These are phyloP conservation scores for Micrasema minimum DNA, from an alignment of 1,140 invertebrate species.

Conservation along the genomic window DNA sequence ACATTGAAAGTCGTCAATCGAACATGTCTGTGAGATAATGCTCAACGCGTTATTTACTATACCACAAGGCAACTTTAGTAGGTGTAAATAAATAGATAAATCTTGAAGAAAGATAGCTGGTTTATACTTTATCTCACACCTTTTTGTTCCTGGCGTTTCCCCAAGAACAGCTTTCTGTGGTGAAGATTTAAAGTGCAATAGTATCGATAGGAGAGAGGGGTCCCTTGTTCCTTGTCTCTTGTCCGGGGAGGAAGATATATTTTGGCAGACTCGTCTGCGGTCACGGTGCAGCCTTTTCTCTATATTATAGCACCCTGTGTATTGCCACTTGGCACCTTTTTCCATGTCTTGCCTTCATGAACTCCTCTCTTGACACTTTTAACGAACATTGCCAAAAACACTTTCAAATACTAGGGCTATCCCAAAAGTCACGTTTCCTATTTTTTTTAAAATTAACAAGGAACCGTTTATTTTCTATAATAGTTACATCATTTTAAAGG, in stretches of 20 bases:
- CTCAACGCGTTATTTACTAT: no score
- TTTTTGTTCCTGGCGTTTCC: neutral
- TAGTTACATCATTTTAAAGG: no score
- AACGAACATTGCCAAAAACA: neutral
- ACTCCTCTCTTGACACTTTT: no score
- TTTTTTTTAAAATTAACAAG: no score
- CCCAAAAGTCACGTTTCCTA: no score
- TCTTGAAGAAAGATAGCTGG: neutral
- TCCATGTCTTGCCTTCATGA: neutral
- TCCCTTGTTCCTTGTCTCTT: neutral
- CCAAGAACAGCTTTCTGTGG: slow-evolving; percentile 5
- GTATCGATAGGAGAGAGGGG: neutral
- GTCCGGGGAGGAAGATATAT: neutral
- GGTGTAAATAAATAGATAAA: no score
- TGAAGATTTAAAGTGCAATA: neutral
- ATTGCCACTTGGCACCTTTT: slow-evolving; percentile 1
- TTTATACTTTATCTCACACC: neutral
- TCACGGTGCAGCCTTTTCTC: neutral
- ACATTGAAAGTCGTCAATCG: no score
- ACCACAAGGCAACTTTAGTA: no score
- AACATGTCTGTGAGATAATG: no score
- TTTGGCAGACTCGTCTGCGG: slow-evolving; percentile 3
- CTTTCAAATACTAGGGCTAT: no score
- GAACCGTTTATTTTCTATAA: no score
- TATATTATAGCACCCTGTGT: neutral